Percentiles rank a stretch among this genome's conserved stretches.
Evolutionary conservation across 2,888 invertebrate species (phyloP).

Genomic region (Mythimna ferrago): DNA sequence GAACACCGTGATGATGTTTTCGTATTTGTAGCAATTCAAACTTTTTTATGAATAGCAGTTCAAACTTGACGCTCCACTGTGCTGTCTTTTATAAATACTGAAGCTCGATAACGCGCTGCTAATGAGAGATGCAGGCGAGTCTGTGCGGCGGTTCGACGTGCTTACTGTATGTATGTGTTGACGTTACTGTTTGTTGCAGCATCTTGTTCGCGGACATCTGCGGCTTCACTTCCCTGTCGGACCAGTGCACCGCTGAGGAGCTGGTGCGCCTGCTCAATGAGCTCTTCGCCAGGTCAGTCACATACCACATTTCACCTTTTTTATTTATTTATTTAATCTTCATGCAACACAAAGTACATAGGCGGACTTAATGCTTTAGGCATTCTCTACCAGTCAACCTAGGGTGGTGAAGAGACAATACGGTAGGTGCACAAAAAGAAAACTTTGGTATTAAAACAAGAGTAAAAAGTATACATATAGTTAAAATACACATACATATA

Average conservation of each 20-base stretch:
- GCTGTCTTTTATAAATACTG: background rate
- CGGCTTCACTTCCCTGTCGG: conserved; percentile 97
- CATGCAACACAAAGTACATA: too few relatives aligned
- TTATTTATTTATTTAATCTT: too few relatives aligned
- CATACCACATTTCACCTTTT: too few relatives aligned
- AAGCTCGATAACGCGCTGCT: background rate
- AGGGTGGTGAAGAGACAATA: too few relatives aligned
- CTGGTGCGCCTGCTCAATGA: conserved; percentile 97
- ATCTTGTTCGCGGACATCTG: conserved; percentile 98
- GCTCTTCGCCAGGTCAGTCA: conserved; percentile 95
- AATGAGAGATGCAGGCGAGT: background rate
- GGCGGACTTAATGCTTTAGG: too few relatives aligned
- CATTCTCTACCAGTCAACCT: too few relatives aligned
- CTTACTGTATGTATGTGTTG: background rate
- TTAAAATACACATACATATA: too few relatives aligned
- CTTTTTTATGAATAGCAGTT: conserved; percentile 4
- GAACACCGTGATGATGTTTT: background rate
- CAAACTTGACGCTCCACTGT: background rate
- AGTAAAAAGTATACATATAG: too few relatives aligned
- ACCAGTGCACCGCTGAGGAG: conserved; percentile 98
- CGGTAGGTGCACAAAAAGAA: too few relatives aligned
- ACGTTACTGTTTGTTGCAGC: conserved; percentile 88
- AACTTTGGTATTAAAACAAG: too few relatives aligned
- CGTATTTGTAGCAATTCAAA: background rate
- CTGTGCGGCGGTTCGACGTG: background rate